Conservation (phyloP, 2,797 vertebrate genomes). For the Fundulus diaphanus region DNA sequence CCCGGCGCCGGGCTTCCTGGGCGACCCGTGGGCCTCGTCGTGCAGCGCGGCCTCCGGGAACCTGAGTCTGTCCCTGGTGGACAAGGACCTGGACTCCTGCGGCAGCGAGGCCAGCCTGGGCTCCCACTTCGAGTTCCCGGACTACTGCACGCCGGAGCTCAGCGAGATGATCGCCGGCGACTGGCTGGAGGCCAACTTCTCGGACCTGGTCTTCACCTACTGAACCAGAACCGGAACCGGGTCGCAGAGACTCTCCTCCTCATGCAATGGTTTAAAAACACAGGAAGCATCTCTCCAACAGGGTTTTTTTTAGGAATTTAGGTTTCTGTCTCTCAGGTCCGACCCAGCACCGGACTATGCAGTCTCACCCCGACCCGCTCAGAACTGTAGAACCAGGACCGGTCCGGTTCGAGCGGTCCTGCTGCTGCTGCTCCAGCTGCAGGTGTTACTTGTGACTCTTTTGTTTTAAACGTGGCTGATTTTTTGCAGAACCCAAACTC, state of each 20-base stretch:
- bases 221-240: too few species aligned
- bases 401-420: neutral
- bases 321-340: constrained; percentile 71
- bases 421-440: neutral
- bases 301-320: constrained; percentile 85
- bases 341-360: constrained; percentile 89
- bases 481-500: constrained; percentile 76
- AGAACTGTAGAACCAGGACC: constrained; percentile 3
- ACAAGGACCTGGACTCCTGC: constrained; percentile 92
- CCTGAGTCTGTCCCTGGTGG: constrained; percentile 91
- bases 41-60: constrained; percentile 81
- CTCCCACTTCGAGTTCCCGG: constrained; percentile 97
- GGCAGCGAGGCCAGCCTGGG: constrained; percentile 88
- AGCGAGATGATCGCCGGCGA: constrained; percentile 96
- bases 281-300: constrained; percentile 76
- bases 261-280: too few species aligned
- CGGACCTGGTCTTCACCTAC: constrained; percentile 94
- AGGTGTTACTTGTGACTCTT: constrained; percentile 55
- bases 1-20: constrained; percentile 82
- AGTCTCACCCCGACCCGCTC: constrained; percentile 75
- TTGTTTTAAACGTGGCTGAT: neutral
- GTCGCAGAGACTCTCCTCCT: too few species aligned
- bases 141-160: constrained; percentile 95
- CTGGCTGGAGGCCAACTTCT: constrained; percentile 95
- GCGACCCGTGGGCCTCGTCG: constrained; percentile 69